Evolutionary conservation across 2,888 invertebrate genomes (phyloP), one percentile per base, ranked within the genome.

Genomic region (Drosophila glabriapex): DNA sequence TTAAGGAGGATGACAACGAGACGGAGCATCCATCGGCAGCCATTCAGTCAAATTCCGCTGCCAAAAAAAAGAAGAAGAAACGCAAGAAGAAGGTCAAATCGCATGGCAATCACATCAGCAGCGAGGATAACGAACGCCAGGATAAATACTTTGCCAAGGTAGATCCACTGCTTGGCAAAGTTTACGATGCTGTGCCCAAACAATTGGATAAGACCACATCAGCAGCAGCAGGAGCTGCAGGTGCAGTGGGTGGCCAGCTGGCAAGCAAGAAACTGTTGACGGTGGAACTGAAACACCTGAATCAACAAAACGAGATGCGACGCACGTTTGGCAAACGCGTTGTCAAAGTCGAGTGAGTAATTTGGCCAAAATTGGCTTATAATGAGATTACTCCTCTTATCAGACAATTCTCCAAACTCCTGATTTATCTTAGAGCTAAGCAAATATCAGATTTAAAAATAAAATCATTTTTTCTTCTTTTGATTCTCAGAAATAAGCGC

Each of bases 271-370:
- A 95, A 52, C 92, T 96, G 41, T 93, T 97, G 14, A 94, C 93
- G 59, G 95, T 97, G 33, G 96, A 96, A 76, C 94, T 95, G 76
- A 96, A 96, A 90, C 95, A 96, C 92, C 93, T 97, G 29, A 97
- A 97, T 94, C 95, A 96, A 16, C 96, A 96, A 78, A 96, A 96
- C 94, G 97, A 97, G 93, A 94, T 97, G 91, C 96, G 96, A 74
- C 95, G 95, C 89, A 97, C 97, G 89, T 97, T 97, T 94, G 97
- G 97, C 29, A 95, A 96, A 28, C 95, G 96, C 93, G 96, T 96
- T 63, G 95, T 97, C 29, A 96, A 96, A 93, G 95, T 95, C 63
- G 96, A 96, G 92, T 93, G 89, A 89, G 90, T 78, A 14, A 3
- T 33, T 10, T 31, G 16, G 12, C 1, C 12, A 29, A 12, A 35